These are phyloP conservation scores for Leptura quadrifasciata DNA, from an alignment of 2,888 invertebrate genomes.

Conservation along the genomic window DNA sequence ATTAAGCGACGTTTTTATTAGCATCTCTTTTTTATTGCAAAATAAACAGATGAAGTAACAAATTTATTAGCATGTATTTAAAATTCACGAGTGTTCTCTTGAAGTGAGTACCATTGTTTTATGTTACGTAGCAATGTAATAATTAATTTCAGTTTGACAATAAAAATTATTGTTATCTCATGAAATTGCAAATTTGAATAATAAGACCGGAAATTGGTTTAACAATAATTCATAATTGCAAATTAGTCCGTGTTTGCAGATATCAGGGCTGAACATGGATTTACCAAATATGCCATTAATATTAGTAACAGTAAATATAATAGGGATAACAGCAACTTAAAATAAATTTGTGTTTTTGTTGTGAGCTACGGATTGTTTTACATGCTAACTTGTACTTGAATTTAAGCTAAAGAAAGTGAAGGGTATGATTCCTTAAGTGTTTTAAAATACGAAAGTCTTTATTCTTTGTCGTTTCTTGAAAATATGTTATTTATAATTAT, in stretches of 20 bases:
- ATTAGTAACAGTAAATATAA: constrained; percentile 3
- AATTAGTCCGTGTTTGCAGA: constrained; percentile 28
- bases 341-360: constrained; percentile 1
- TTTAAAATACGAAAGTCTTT: too few species aligned
- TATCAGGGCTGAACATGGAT: not conserved
- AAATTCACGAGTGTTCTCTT: not conserved
- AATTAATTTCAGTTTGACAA: constrained; percentile 25
- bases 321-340: not conserved
- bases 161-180: constrained; percentile 5
- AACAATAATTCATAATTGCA: constrained; percentile 35
- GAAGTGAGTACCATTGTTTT: constrained; percentile 7
- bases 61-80: constrained; percentile 1
- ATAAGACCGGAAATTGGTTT: constrained; percentile 26
- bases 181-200: constrained; percentile 23
- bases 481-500: too few species aligned
- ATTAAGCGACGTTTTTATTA: constrained; percentile 13
- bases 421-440: too few species aligned
- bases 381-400: too few species aligned
- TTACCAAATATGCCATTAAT: constrained; percentile 13
- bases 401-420: not conserved
- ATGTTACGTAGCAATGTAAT: not conserved
- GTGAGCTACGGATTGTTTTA: not conserved
- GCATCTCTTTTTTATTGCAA: constrained; percentile 14
- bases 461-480: too few species aligned
- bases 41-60: not conserved